phyloP scores from a whole-genome alignment of 2,797 vertebrate species.

The Gambusia yucatana region DNA sequence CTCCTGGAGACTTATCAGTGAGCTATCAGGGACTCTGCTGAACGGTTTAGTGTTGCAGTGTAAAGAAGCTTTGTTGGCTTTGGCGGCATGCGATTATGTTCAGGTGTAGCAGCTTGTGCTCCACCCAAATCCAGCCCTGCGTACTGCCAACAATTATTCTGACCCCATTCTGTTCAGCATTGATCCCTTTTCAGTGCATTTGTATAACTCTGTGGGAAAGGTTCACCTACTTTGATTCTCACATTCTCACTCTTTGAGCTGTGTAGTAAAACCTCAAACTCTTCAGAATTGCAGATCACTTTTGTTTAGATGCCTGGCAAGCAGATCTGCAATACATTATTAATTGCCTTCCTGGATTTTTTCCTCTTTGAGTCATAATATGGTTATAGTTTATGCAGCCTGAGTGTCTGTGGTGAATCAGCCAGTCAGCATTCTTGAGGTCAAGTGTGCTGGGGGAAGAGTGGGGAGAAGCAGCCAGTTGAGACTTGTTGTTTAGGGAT shows the following conservation, averaged over 20 bases:
- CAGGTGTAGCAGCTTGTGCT: slow-evolving; percentile 48
- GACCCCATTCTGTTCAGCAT: slow-evolving; percentile 63
- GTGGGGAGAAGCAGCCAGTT: slow-evolving; percentile 62
- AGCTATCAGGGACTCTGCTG: slow-evolving; percentile 55
- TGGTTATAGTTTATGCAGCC: slow-evolving; percentile 52
- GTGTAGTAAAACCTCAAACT: slow-evolving; percentile 13
- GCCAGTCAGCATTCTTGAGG: slow-evolving; percentile 73
- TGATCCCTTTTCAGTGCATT: slow-evolving; percentile 55
- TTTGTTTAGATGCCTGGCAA: slow-evolving; percentile 29
- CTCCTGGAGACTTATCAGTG: slow-evolving; percentile 62
- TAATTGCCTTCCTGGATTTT: slow-evolving; percentile 50
- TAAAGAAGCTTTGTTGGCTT: slow-evolving; percentile 43
- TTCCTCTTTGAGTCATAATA: slow-evolving; percentile 47
- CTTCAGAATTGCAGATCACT: slow-evolving; percentile 28
- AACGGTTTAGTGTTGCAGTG: slow-evolving; percentile 38
- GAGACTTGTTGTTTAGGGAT: slow-evolving; percentile 71
- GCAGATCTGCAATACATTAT: slow-evolving; percentile 36
- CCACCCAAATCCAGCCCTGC: slow-evolving; percentile 45
- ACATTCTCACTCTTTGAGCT: neutral
- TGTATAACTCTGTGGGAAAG: slow-evolving; percentile 45
- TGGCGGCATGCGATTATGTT: slow-evolving; percentile 35
- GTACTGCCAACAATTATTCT: slow-evolving; percentile 50
- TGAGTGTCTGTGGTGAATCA: slow-evolving; percentile 59
- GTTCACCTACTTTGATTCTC: slow-evolving; percentile 29
- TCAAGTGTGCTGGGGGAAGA: slow-evolving; percentile 62